A percentile compares a stretch with the other conserved stretches of the same genome.
Evolutionary conservation across 2,797 vertebrate genomes (phyloP).

Genomic region (Furcifer pardalis): DNA sequence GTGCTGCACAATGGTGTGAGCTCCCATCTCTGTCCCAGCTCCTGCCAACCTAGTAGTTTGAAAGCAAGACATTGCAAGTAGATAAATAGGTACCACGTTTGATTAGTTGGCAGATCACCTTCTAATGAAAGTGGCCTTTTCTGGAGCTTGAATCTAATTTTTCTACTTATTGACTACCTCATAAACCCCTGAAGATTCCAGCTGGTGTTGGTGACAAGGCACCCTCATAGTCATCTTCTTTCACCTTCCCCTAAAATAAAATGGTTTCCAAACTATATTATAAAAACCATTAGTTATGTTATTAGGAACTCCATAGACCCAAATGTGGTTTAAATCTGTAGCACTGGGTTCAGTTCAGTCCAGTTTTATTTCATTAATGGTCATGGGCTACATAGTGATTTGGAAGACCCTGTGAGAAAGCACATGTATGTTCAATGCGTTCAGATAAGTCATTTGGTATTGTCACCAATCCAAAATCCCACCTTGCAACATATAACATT

Average conservation of each 20-base stretch:
- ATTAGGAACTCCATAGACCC: slow-evolving; percentile 3
- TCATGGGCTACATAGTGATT: neutral
- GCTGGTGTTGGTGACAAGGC: neutral
- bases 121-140: neutral
- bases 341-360: neutral
- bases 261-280: slow-evolving; percentile 19
- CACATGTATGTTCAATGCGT: neutral
- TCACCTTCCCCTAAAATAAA: neutral
- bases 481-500: neutral
- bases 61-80: too few relatives aligned
- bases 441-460: neutral
- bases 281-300: slow-evolving; percentile 17
- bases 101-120: neutral
- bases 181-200: neutral
- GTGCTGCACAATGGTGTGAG: too few relatives aligned
- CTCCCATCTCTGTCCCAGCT: too few relatives aligned
- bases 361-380: neutral
- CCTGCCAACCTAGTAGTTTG: too few relatives aligned
- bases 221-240: neutral
- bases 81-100: too few relatives aligned
- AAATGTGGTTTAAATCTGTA: neutral
- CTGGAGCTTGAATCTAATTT: neutral
- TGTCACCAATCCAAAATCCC: neutral
- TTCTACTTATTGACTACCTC: neutral
- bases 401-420: neutral